phyloP scores from a whole-genome alignment of 2,797 vertebrate genomes.

The Nothura maculosa region DNA sequence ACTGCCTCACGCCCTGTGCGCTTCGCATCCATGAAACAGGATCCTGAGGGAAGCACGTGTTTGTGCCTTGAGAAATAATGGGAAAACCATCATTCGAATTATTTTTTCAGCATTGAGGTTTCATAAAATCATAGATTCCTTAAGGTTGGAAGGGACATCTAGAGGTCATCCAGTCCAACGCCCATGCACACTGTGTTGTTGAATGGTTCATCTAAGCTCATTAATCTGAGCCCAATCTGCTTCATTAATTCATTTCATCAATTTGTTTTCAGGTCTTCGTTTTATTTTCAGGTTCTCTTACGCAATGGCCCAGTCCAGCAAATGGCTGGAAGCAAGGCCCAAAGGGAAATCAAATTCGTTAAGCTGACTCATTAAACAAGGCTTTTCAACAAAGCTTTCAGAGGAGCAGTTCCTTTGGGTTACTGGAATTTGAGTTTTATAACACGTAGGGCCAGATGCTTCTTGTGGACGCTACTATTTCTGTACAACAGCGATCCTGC shows the following conservation, averaged over 20 bases:
- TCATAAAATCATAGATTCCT: not conserved
- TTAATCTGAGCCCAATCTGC: no score
- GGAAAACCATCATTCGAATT: not conserved
- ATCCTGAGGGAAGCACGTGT: no score
- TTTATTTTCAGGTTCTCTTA: not conserved
- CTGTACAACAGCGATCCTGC: not conserved
- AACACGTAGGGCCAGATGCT: not conserved
- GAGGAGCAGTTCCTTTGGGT: not conserved
- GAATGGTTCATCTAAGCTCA: not conserved
- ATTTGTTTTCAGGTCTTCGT: not conserved
- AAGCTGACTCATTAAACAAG: not conserved
- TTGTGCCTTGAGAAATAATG: no score
- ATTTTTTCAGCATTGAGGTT: not conserved
- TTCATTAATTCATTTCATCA: no score
- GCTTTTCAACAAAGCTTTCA: not conserved
- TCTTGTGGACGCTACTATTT: not conserved
- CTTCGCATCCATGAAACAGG: no score
- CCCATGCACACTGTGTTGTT: not conserved
- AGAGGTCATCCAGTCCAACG: no score
- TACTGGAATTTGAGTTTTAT: not conserved
- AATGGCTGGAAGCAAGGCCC: not conserved
- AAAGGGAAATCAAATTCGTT: not conserved
- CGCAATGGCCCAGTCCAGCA: not conserved
- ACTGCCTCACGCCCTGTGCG: no score
- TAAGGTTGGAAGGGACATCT: no score